These are phyloP conservation scores for Prionchulus punctatus DNA, from an alignment of 2,888 invertebrate genomes.

Conservation along the genomic window DNA sequence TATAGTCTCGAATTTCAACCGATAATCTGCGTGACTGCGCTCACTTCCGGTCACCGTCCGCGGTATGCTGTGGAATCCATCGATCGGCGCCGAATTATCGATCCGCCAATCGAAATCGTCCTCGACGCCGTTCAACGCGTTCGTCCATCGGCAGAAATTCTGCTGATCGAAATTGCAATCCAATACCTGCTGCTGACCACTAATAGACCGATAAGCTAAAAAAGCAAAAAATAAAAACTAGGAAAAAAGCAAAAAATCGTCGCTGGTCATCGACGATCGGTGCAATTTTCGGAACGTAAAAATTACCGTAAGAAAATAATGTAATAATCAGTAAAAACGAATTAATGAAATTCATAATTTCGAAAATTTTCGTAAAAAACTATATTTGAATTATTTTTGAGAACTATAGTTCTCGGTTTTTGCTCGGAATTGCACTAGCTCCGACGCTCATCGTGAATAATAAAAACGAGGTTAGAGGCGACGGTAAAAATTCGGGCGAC, in stretches of 20 bases:
- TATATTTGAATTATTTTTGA: neutral
- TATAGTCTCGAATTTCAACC: too few species aligned
- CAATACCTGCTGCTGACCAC: constrained; percentile 1
- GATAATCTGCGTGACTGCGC: too few species aligned
- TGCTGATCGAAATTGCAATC: constrained; percentile 11
- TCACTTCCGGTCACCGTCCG: constrained; percentile 9
- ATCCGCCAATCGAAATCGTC: constrained; percentile 12
- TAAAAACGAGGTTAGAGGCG: too few species aligned
- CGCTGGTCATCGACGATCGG: too few species aligned
- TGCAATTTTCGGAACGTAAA: too few species aligned
- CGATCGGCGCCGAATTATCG: constrained; percentile 1
- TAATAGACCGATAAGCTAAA: neutral
- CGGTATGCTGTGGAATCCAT: constrained; percentile 12
- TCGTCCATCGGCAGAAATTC: constrained; percentile 10
- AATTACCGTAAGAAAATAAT: too few species aligned
- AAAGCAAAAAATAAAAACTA: neutral
- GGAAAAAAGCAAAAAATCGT: too few species aligned
- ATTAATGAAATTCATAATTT: neutral
- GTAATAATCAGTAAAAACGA: neutral
- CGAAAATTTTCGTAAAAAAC: neutral
- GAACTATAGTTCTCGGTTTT: neutral
- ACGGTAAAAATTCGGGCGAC: too few species aligned
- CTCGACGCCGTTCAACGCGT: constrained; percentile 7
- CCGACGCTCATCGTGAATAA: too few species aligned
- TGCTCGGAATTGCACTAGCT: too few species aligned